Conservation (phyloP, 1,140 invertebrate species). For the Cydia splendana region DNA sequence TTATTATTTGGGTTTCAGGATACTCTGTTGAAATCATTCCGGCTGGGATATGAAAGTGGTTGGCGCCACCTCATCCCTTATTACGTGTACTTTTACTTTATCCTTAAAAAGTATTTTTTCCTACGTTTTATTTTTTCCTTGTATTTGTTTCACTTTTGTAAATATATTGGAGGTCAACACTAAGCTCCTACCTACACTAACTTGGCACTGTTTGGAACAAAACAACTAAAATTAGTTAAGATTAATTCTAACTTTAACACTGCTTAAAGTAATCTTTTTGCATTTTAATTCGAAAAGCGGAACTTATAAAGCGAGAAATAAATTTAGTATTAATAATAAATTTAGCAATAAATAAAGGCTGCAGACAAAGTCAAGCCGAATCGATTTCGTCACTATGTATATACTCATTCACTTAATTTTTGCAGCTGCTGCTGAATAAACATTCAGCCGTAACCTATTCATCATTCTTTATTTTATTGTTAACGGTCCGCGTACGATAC, state of each 20-base stretch:
- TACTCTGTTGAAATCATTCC: background rate
- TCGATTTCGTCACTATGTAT: conserved; percentile 14
- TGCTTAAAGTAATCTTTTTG: too few species aligned
- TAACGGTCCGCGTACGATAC: conserved; percentile 19
- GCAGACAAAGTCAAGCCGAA: background rate
- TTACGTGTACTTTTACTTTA: background rate
- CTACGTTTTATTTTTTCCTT: background rate
- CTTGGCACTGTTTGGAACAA: too few species aligned
- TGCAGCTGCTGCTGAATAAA: conserved; percentile 21
- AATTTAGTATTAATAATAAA: background rate
- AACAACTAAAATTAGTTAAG: too few species aligned
- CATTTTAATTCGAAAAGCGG: background rate
- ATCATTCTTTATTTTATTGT: conserved; percentile 29
- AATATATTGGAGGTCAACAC: too few species aligned
- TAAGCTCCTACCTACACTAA: too few species aligned
- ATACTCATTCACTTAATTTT: conserved; percentile 14
- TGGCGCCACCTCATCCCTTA: background rate
- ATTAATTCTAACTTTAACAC: too few species aligned
- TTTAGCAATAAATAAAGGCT: background rate
- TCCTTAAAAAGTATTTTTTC: background rate
- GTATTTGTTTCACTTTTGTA: background rate
- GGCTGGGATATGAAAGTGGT: background rate
- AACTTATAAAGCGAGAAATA: background rate
- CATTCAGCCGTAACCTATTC: conserved; percentile 21
- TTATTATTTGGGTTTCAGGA: background rate